Conservation (phyloP, 2,888 invertebrate species). For the Dicycla oo region DNA sequence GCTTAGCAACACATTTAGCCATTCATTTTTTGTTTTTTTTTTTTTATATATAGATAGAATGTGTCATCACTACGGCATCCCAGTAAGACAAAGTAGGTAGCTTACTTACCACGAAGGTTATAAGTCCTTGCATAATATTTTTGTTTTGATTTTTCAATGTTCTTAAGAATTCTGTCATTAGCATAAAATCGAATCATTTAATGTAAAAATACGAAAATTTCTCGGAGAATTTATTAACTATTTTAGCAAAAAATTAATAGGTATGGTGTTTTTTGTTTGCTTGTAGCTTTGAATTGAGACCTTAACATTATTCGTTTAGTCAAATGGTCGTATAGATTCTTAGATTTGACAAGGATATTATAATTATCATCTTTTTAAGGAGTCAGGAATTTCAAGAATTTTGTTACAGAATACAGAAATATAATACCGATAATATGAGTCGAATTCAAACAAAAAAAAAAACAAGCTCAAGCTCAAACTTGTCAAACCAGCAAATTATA, state of each 20-base stretch:
- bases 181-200: slow-evolving; percentile 3
- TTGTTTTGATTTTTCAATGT: neutral
- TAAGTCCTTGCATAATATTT: neutral
- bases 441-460: neutral
- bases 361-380: slow-evolving; percentile 19
- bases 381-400: neutral
- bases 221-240: neutral
- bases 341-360: slow-evolving; percentile 31
- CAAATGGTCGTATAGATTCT: slow-evolving; percentile 14
- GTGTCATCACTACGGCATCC: slow-evolving; percentile 8
- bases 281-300: slow-evolving; percentile 17
- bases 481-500: slow-evolving; percentile 14
- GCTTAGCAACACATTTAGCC: no score
- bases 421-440: neutral
- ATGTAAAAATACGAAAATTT: slow-evolving; percentile 18
- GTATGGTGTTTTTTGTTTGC: slow-evolving; percentile 1
- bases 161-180: neutral
- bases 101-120: neutral
- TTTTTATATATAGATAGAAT: slow-evolving; percentile 18
- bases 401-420: neutral
- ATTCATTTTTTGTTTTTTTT: no score
- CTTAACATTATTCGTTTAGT: slow-evolving; percentile 27
- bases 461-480: slow-evolving; percentile 16
- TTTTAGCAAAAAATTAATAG: slow-evolving; percentile 12
- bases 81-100: neutral